Base-by-base conservation (phyloP, 1,140 invertebrate species). In the Drosophila seguyi region DNA sequence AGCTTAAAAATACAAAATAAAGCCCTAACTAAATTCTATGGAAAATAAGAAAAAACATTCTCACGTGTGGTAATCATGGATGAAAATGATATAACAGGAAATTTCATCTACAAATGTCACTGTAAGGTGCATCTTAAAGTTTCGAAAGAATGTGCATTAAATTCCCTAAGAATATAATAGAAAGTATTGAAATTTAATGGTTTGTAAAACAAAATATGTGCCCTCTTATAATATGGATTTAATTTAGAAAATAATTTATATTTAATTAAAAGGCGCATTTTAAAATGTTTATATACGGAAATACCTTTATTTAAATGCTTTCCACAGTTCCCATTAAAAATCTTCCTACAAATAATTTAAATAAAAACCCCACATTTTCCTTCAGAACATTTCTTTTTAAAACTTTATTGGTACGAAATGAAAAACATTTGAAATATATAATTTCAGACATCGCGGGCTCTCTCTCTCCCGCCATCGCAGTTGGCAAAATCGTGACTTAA, bases 401-500 rank as follows among this genome's bases (percentile, higher is more conserved):
- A 53, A 67, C 22, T 67, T 69, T 67, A 53, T 69, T 69, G n/a
- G 22, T 44, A 18, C 29, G 44, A 55, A 67, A 44, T 22, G 4
- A 39, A 53, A n/a, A 41, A 36, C 52, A 34, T 41, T 25, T 31
- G 38, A 36, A 42, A 42, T 27, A 3, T 44, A 36, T 29, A 38
- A 45, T 67, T 68, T 66, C n/a, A 27, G 16, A n/a, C 11, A 68
- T 22, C 22, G 14, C 14, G 20, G 18, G 2, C 11, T 31, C 18
- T 13, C 25, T 4, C 22, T 5, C 18, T 13, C 18, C 14, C 31
- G 38, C 48, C 42, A 52, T 74, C 16, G 16, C 16, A 59, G 29
- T 75, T 62, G 65, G 20, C 63, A 47, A 58, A 63, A 58, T 62
- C 13, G 53, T 59, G 39, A 34, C 62, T 77, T 69, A 78, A 45